Base-by-base conservation (phyloP, 2,888 invertebrate genomes). In the Cosmorhoe ocellata region DNA sequence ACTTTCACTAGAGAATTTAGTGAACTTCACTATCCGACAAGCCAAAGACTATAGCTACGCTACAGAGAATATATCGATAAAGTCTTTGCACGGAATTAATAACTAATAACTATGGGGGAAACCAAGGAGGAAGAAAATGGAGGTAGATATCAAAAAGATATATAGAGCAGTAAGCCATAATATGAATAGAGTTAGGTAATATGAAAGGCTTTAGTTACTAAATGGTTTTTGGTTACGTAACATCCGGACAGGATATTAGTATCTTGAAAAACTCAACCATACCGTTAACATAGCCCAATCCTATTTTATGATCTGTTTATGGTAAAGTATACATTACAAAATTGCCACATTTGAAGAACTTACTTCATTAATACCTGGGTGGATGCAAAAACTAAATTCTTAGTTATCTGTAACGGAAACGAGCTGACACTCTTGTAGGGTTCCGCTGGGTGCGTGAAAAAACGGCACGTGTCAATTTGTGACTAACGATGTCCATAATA, bases 341-440 rank as follows among this genome's bases (percentile, higher is more conserved):
- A 74, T 72, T 46, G 61, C 61, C 50, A 61, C 58, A 41, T 63
- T 51, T 63, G 62, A 64, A 63, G 68, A 71, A 64, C 58, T 61
- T 63, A 62, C 61, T 66, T 64, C 71, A 71, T 70, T 68, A 65
- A 64, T 66, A 49, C 57, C 55, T 57, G 51, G 46, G 33, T 45
- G 44, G 41, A 58, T 54, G 66, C 58, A 67, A 66, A 73, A 75
- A 72, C 62, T 63, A 51, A 63, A 73, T 66, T 67, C 66, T 60
- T 58, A 64, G 63, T 47, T 72, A 75, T 68, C 70, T 75, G 70
- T 74, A 74, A 74, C 73, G 73, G 73, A 79, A 78, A 73, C 63
- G 42, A 61, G 58, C 61, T 64, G 63, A 69, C 67, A 65, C 66
- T 69, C 65, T 66, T 68, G 61, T 67, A 48, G 62, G 31, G 66